These are phyloP conservation scores for Oxygymnocypris stewartii DNA, from an alignment of 2,113 vertebrate species.

Conservation along the genomic window DNA sequence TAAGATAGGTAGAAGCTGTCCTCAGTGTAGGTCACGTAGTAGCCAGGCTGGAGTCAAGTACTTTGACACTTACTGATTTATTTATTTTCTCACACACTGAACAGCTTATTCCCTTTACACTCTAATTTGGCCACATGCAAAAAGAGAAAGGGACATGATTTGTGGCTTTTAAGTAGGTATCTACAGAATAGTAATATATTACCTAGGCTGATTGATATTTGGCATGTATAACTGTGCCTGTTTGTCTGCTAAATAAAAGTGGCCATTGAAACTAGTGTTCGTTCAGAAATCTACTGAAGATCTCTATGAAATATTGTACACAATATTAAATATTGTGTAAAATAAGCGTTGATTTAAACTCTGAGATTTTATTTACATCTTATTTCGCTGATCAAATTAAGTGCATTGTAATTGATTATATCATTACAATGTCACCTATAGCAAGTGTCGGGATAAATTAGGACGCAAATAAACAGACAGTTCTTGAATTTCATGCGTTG, in stretches of 20 bases:
- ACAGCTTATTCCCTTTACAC: not conserved
- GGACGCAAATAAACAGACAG: too few species aligned
- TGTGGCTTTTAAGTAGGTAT: constrained; percentile 34
- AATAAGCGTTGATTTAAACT: not conserved
- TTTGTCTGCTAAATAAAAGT: not conserved
- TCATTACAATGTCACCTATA: too few species aligned
- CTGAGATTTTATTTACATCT: not conserved
- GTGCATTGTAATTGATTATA: too few species aligned
- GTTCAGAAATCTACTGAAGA: not conserved
- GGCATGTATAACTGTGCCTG: not conserved
- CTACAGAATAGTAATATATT: constrained; percentile 32
- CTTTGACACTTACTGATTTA: constrained; percentile 34
- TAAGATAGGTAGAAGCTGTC: constrained; percentile 46
- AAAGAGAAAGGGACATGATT: constrained; percentile 15
- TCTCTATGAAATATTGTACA: too few species aligned
- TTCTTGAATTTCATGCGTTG: too few species aligned
- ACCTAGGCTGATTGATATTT: constrained; percentile 6
- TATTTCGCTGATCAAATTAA: not conserved
- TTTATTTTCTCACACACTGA: constrained; percentile 21
- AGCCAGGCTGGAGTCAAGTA: constrained; percentile 45
- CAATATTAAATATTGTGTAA: not conserved
- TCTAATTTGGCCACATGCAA: constrained; percentile 23
- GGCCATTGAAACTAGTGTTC: not conserved
- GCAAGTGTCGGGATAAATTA: too few species aligned
- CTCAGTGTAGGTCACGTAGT: constrained; percentile 31